These are phyloP conservation scores for Acromyrmex echinatior DNA, from an alignment of 1,140 invertebrate genomes.

Conservation along the genomic window DNA sequence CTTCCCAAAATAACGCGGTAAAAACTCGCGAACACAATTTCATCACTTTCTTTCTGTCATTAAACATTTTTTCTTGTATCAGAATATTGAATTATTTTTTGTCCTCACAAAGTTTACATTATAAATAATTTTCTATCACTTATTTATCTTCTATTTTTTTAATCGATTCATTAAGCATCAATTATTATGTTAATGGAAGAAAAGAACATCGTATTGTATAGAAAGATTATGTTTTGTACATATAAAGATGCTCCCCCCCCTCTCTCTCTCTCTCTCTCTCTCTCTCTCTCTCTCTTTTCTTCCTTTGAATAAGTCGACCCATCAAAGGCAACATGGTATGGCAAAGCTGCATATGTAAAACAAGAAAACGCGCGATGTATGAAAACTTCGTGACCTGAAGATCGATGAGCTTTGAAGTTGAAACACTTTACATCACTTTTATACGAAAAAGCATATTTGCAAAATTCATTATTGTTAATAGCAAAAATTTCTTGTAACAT, in stretches of 20 bases:
- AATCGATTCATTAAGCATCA: neutral
- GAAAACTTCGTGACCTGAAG: neutral
- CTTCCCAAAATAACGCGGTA: conserved; percentile 61
- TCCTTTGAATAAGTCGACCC: conserved; percentile 10
- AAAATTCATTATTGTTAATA: neutral
- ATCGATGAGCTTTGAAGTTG: conserved; percentile 45
- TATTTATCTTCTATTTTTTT: neutral
- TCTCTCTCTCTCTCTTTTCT: neutral
- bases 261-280: neutral
- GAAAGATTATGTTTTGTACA: no score
- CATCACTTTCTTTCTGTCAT: neutral
- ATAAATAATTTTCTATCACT: neutral
- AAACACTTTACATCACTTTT: conserved; percentile 11
- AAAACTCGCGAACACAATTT: conserved; percentile 12
- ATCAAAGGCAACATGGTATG: conserved; percentile 33
- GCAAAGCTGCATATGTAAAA: conserved; percentile 11
- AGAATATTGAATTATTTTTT: conserved; percentile 13
- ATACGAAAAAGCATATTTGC: conserved; percentile 17
- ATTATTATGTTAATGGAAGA: neutral
- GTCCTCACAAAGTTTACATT: neutral
- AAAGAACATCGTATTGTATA: neutral
- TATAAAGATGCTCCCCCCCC: no score
- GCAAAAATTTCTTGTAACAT: neutral
- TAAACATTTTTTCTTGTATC: neutral
- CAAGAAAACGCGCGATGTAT: neutral